Percentiles rank a stretch among this genome's conserved stretches.
phyloP scores from a whole-genome alignment of 2,888 invertebrate genomes.

The Caenorhabditis wallacei region DNA sequence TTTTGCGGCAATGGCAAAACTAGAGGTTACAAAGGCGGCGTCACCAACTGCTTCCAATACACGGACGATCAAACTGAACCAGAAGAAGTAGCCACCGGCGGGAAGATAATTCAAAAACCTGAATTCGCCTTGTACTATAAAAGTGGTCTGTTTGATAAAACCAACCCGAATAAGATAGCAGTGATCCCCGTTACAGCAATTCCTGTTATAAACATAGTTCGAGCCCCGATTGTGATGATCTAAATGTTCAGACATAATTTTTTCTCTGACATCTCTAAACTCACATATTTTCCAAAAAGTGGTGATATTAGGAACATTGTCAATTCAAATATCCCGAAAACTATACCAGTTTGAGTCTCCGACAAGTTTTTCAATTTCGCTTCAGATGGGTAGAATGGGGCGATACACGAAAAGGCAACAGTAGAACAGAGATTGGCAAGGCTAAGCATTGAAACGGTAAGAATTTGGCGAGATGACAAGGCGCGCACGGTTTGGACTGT shows the following conservation, averaged over 20 bases:
- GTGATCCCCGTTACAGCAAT: slow-evolving; percentile 91
- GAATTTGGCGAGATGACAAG: slow-evolving; percentile 70
- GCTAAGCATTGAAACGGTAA: slow-evolving; percentile 81
- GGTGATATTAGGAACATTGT: slow-evolving; percentile 83
- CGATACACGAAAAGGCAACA: slow-evolving; percentile 82
- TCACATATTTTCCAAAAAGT: slow-evolving; percentile 82
- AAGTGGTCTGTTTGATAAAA: not conserved
- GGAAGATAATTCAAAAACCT: slow-evolving; percentile 82
- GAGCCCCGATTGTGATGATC: slow-evolving; percentile 90
- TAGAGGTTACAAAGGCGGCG: slow-evolving; percentile 83
- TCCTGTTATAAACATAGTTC: slow-evolving; percentile 90
- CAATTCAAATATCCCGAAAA: slow-evolving; percentile 83
- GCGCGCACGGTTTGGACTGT: slow-evolving; percentile 3
- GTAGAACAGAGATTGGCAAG: slow-evolving; percentile 82
- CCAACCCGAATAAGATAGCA: slow-evolving; percentile 89
- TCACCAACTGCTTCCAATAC: slow-evolving; percentile 82
- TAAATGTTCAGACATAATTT: slow-evolving; percentile 75
- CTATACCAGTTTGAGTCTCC: slow-evolving; percentile 82
- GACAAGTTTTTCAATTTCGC: slow-evolving; percentile 80
- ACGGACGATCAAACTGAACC: slow-evolving; percentile 80
- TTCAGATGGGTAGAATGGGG: slow-evolving; percentile 83
- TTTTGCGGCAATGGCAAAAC: slow-evolving; percentile 84
- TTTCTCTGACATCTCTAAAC: slow-evolving; percentile 44
- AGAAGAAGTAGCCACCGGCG: slow-evolving; percentile 80
- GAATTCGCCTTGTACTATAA: slow-evolving; percentile 1